Evolutionary conservation across 1,140 invertebrate genomes (phyloP).

Genomic region (Drosophila sp.): DNA sequence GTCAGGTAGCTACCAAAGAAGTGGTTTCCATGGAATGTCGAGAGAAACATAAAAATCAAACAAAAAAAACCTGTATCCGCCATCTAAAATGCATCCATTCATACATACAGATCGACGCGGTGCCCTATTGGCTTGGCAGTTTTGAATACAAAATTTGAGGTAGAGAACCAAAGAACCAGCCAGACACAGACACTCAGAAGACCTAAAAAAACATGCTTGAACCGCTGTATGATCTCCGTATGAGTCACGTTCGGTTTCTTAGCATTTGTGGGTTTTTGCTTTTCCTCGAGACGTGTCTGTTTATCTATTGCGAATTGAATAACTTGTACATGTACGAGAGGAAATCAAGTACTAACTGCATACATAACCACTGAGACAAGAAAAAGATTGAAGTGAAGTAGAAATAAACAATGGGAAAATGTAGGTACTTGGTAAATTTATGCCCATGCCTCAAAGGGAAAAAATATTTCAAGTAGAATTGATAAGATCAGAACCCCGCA

Average conservation of each 20-base stretch:
- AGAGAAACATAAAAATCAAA: slow-evolving; percentile 1
- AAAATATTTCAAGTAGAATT: slow-evolving; percentile 1
- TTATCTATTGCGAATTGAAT: slow-evolving; percentile 39
- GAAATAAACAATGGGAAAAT: slow-evolving; percentile 22
- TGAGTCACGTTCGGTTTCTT: slow-evolving; percentile 49
- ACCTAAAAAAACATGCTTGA: slow-evolving; percentile 4
- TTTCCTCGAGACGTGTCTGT: slow-evolving; percentile 38
- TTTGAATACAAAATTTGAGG: slow-evolving; percentile 15
- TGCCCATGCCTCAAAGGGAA: not conserved
- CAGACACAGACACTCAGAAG: slow-evolving; percentile 1
- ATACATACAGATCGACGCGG: slow-evolving; percentile 5
- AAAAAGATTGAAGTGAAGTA: slow-evolving; percentile 13
- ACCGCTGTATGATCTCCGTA: not conserved
- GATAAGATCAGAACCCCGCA: not conserved
- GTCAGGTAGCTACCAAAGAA: slow-evolving; percentile 7
- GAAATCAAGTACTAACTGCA: slow-evolving; percentile 5
- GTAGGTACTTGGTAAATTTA: slow-evolving; percentile 14
- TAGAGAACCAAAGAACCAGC: not conserved
- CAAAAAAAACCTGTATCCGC: slow-evolving; percentile 14
- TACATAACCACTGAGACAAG: slow-evolving; percentile 1
- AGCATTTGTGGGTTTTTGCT: slow-evolving; percentile 26
- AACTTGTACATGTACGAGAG: slow-evolving; percentile 28
- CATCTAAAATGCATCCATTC: not conserved
- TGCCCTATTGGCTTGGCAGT: slow-evolving; percentile 12
- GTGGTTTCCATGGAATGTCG: slow-evolving; percentile 13